phyloP scores from a whole-genome alignment of 2,797 vertebrate genomes.

The Botia almorhae region DNA sequence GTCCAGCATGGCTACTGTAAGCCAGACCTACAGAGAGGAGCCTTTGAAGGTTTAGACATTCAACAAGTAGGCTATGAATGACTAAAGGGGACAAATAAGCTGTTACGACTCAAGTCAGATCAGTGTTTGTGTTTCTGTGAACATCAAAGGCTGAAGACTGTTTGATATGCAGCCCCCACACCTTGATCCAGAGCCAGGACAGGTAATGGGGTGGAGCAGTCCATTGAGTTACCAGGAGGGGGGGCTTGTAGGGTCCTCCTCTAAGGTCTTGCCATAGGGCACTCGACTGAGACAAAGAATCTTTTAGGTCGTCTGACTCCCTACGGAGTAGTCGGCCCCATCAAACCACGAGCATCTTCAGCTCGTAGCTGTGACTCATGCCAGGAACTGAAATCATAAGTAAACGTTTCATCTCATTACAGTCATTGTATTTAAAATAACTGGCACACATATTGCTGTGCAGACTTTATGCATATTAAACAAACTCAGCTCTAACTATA shows the following conservation, averaged over 20 bases:
- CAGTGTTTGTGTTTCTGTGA: slow-evolving; percentile 83
- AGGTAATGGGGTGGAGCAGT: slow-evolving; percentile 81
- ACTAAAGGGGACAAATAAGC: slow-evolving; percentile 88
- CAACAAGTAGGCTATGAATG: slow-evolving; percentile 81
- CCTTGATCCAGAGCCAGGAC: slow-evolving; percentile 77
- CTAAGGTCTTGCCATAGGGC: slow-evolving; percentile 75
- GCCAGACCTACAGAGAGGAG: slow-evolving; percentile 64
- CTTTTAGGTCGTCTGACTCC: slow-evolving; percentile 73
- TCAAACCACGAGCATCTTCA: slow-evolving; percentile 59
- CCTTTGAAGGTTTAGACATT: slow-evolving; percentile 85
- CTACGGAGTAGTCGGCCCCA: slow-evolving; percentile 68
- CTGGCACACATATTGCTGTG: background rate
- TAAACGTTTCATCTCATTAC: background rate
- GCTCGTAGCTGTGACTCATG: background rate
- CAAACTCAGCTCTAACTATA: no score
- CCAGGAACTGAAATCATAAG: background rate
- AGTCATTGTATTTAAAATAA: background rate
- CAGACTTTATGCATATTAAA: no score
- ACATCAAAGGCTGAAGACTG: slow-evolving; percentile 80
- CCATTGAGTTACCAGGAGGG: slow-evolving; percentile 72
- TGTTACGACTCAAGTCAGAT: slow-evolving; percentile 83
- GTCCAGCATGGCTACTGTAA: slow-evolving; percentile 80
- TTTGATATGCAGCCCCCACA: slow-evolving; percentile 85
- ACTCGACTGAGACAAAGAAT: slow-evolving; percentile 77
- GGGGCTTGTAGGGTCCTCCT: slow-evolving; percentile 63